Evolutionary conservation across 2,888 invertebrate genomes (phyloP), one percentile per base, ranked within the genome.

Genomic region (Venusia cambrica): DNA sequence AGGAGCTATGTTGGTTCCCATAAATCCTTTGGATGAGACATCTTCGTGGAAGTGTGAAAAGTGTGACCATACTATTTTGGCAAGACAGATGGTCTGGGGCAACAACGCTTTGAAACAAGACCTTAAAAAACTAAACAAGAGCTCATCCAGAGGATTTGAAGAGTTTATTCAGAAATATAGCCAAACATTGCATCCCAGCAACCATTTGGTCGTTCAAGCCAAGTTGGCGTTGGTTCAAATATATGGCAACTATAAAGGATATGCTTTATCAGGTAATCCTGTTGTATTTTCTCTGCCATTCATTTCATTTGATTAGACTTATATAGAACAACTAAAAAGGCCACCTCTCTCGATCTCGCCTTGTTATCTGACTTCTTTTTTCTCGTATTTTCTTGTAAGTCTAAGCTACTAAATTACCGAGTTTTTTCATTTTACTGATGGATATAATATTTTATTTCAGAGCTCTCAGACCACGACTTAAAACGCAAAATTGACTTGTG

Each of bases 171-270:
- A 80, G 5, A 91, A 90, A 48, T 90, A 92, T 54, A 87, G 89
- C 29, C 84, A 88, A 32, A 89, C 90, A 3, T 64, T 94, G 32
- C 93, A 93, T 64, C 89, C 90, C 1, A 89, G 78, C 18, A 93
- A 93, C 54, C 91, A 90, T 54, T 89, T 93, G 49, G 80, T 92
- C 0, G 67, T 93, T 7, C 90, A 92, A 61, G 90, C 92, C 1
- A 93, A 93, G 61, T 89, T 92, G 60, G 91, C 91, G 2, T 72
- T 94, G 15, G 81, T 90, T 25, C 93, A 93, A 65, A 85, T 93
- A 45, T 93, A 93, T 60, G 92, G 92, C 38, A 90, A 89, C 65
- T 72, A 77, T 3, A 79, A 88, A 35, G 90, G 90, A 49, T 91
- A 87, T 54, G 57, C 60, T 14, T 72, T 90, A 49, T 56, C 84